phyloP scores from a whole-genome alignment of 2,797 vertebrate species.

The Lagodon rhomboides region DNA sequence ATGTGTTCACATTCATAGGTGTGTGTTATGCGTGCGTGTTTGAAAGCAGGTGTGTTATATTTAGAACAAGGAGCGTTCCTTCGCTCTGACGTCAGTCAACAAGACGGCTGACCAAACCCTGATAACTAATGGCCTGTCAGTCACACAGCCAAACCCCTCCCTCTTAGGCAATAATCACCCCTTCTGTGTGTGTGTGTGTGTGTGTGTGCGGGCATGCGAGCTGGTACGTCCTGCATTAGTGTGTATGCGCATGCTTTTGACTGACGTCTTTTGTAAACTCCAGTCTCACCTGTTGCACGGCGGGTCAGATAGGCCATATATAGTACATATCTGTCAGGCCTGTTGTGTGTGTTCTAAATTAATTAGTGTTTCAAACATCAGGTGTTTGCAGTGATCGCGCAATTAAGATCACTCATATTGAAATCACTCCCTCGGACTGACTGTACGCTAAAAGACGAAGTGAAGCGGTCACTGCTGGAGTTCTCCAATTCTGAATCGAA shows the following conservation, averaged over 20 bases:
- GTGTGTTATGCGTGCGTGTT: slow-evolving; percentile 11
- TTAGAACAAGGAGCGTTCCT: slow-evolving; percentile 68
- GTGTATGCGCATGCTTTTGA: slow-evolving; percentile 38
- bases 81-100: slow-evolving; percentile 70
- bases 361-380: slow-evolving; percentile 17
- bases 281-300: slow-evolving; percentile 25
- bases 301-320: slow-evolving; percentile 19
- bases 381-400: background rate
- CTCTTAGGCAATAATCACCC: slow-evolving; percentile 70
- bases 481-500: background rate
- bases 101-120: slow-evolving; percentile 69
- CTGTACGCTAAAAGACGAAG: background rate
- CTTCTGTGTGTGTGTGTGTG: slow-evolving; percentile 40
- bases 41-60: slow-evolving; percentile 63
- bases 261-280: slow-evolving; percentile 59
- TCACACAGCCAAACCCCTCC: slow-evolving; percentile 68
- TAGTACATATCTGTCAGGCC: background rate
- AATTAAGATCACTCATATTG: background rate
- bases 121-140: slow-evolving; percentile 77
- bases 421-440: background rate
- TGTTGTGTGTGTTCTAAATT: background rate
- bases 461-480: background rate
- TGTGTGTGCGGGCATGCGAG: slow-evolving; percentile 17
- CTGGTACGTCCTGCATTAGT: slow-evolving; percentile 24
- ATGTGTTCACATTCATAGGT: background rate